Evolutionary conservation across 2,113 vertebrate genomes (phyloP), one percentile per base, ranked within the genome.

Genomic region (Burhinus oedicnemus): DNA sequence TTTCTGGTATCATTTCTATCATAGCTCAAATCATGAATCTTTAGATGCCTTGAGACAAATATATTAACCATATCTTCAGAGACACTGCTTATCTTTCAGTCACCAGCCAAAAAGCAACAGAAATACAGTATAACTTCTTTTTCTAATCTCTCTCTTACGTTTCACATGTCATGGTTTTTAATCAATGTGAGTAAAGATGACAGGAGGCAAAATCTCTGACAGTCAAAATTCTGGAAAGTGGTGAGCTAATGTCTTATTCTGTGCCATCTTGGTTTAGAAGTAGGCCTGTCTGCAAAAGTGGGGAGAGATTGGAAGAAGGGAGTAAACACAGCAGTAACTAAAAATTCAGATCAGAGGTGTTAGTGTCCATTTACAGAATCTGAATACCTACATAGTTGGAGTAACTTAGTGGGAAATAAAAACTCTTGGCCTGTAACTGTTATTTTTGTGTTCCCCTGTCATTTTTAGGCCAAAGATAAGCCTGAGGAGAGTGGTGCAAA

Each of bases 391-490:
- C 1, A 1, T 4, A 40, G 27, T 12, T 77, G 75, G 77, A 89
- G 84, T 29, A 80, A 83, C 64, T 12, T n/a, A 10, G 19, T 47
- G 49, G 61, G 45, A 83, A 88, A 42, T 52, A 34, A 61, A 42
- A 8, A 12, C 36, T 65, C 44, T 36, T 61, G 40, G 44, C 55
- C 52, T n/a, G 12, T 78, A 69, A 89, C 57, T 77, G 25, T 40
- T 66, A 14, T 61, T 88, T 70, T 38, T 95, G 32, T 94, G 47
- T 95, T 93, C 26, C 16, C 5, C 38, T 70, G 49, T 54, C 25
- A 27, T 83, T 97, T 97, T 96, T 94, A 98, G 98, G 98, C 97
- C 92, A 98, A 98, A 96, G 98, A 98, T 89, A 97, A 96, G 79
- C 94, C 94, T 34, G 98, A 99, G 76, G 98, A 98, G 74, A 97